Conservation (phyloP, 2,888 invertebrate species). For the Atherix ibis region DNA sequence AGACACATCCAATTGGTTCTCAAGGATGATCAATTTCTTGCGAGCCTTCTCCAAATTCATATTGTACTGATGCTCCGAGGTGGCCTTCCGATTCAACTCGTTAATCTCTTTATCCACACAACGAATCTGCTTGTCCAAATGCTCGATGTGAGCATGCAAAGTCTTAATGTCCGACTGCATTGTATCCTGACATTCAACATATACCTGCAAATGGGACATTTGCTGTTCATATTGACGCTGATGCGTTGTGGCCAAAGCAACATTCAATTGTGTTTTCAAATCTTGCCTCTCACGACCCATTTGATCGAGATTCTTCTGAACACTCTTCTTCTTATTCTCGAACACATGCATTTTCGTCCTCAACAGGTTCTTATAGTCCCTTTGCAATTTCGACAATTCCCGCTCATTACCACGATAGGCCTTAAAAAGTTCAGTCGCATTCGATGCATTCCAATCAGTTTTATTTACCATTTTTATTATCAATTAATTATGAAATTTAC, state of each 20-base stretch:
- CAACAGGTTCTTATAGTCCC: constrained; percentile 26
- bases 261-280: constrained; percentile 25
- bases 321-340: constrained; percentile 22
- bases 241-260: constrained; percentile 23
- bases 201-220: constrained; percentile 20
- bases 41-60: constrained; percentile 19
- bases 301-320: constrained; percentile 21
- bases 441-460: no score
- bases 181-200: constrained; percentile 25
- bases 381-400: constrained; percentile 24
- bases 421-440: constrained; percentile 1
- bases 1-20: constrained; percentile 26
- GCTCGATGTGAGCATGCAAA: constrained; percentile 20
- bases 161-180: constrained; percentile 21
- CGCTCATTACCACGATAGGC: constrained; percentile 17
- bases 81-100: constrained; percentile 23
- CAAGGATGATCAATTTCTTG: constrained; percentile 22
- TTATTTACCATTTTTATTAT: no score
- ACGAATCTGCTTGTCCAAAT: constrained; percentile 24
- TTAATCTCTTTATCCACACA: constrained; percentile 23
- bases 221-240: constrained; percentile 16
- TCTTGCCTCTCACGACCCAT: constrained; percentile 20
- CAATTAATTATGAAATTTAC: no score
- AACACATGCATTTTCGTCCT: constrained; percentile 22
- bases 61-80: constrained; percentile 26